Conservation (phyloP, 2,888 invertebrate genomes). For the Antheraea yamamai region DNA sequence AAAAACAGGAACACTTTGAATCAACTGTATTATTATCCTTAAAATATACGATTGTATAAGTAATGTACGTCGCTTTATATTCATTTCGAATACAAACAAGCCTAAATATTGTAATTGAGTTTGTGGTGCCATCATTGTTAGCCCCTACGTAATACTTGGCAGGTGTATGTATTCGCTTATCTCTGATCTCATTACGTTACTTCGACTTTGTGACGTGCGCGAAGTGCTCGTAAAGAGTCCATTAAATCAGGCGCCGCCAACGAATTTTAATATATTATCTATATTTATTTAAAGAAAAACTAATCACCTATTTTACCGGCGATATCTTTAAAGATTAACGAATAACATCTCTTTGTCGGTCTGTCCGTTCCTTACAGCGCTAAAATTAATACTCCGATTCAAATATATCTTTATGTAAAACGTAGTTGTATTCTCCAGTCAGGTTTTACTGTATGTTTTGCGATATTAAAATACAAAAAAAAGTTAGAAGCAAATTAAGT, state of each 20-base stretch:
- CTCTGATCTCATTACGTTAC: not conserved
- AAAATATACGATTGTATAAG: not conserved
- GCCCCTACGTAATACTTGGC: not conserved
- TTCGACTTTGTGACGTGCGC: not conserved
- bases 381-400: no score
- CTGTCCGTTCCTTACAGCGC: no score
- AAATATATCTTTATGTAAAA: no score
- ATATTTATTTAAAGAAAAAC: no score
- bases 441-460: no score
- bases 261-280: not conserved
- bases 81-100: not conserved
- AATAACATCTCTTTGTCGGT: no score
- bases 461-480: no score
- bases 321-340: no score
- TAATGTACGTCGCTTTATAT: not conserved
- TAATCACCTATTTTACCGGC: no score
- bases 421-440: no score
- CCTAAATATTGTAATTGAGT: not conserved
- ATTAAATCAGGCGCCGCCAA: not conserved
- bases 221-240: not conserved
- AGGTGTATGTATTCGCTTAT: not conserved
- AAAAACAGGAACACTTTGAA: not conserved
- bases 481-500: no score
- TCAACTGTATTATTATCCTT: not conserved
- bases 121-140: not conserved